Conservation (phyloP, 2,888 invertebrate genomes). For the Drosophila cracens region DNA sequence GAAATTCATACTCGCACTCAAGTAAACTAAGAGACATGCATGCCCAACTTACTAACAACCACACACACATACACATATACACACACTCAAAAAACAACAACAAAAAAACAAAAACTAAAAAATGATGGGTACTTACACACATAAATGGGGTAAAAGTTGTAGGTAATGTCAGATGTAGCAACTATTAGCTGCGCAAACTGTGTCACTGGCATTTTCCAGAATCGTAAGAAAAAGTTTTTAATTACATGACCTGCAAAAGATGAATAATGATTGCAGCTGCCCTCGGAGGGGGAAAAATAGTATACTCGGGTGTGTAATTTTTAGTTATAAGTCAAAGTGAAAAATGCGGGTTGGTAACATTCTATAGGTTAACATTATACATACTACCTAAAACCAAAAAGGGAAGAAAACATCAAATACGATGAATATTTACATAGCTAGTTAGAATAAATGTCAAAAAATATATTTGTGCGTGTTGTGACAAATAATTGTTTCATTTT, state of each 20-base stretch:
- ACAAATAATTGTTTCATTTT: constrained; percentile 66
- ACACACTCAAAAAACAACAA: constrained; percentile 20
- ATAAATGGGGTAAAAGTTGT: constrained; percentile 39
- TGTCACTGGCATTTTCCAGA: constrained; percentile 53
- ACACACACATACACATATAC: constrained; percentile 22
- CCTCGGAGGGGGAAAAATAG: constrained; percentile 9
- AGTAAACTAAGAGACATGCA: constrained; percentile 68
- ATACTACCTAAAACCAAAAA: constrained; percentile 43
- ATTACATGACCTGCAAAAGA: constrained; percentile 44
- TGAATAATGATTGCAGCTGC: constrained; percentile 40
- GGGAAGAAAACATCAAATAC: constrained; percentile 33
- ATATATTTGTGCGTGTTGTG: constrained; percentile 59
- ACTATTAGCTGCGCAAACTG: constrained; percentile 54
- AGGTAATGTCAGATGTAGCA: constrained; percentile 42
- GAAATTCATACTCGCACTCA: constrained; percentile 79
- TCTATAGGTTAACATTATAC: constrained; percentile 72
- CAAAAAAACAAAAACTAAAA: constrained; percentile 8
- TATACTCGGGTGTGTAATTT: constrained; percentile 13
- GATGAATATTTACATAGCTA: constrained; percentile 61
- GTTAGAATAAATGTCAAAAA: constrained; percentile 57
- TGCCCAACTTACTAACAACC: constrained; percentile 28
- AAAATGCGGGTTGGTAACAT: constrained; percentile 70
- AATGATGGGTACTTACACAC: constrained; percentile 12
- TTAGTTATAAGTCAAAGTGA: constrained; percentile 50
- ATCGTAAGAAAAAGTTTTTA: constrained; percentile 56